Base-by-base conservation (phyloP, 2,888 invertebrate genomes). In the Xestia rhomboidea region DNA sequence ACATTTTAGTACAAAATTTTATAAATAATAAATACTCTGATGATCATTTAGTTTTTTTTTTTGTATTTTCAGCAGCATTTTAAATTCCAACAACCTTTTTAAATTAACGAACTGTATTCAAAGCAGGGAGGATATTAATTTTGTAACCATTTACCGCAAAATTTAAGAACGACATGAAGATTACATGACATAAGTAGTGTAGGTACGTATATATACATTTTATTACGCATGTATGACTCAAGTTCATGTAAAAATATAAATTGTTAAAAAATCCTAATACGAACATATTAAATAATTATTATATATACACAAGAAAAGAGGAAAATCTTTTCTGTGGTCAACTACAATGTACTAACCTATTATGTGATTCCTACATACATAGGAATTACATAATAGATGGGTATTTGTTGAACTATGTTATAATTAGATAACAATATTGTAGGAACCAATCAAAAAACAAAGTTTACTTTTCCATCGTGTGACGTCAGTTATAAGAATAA, bases 401-500 rank as follows among this genome's bases (percentile, higher is more conserved):
- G 10, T 73, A 41, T 24, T 60, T 51, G 15, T n/a, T 51, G 2
- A 34, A 18, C 27, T 44, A 34, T 4, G 15, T 63, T 74, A 24
- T 38, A 46, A 82, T 82, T 54, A 49, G 18, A 49, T 54, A 66
- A 67, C 11, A 18, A 41, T 60, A 62, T 30, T 11, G 21, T 41
- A 7, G n/a, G 18, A 41, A 41, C 5, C 18, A 27, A 66, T 66
- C 21, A 46, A 38, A 62, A 54, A 46, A 54, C 11, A 34, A 27
- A 30, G 54, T 41, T 64, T 27, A 76, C 34, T 64, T 74, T 71
- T 82, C 85, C 83, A 83, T 54, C 41, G 27, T 24, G n/a, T 70
- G 46, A 44, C 76, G 73, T 83, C 68, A 73, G 5, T 2, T 21
- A 13, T 38, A 51, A 51, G 27, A 72, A 66, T 38, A 51, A 62